These are phyloP conservation scores for Proterorhinus semilunaris DNA, from an alignment of 2,113 vertebrate genomes.

Conservation along the genomic window DNA sequence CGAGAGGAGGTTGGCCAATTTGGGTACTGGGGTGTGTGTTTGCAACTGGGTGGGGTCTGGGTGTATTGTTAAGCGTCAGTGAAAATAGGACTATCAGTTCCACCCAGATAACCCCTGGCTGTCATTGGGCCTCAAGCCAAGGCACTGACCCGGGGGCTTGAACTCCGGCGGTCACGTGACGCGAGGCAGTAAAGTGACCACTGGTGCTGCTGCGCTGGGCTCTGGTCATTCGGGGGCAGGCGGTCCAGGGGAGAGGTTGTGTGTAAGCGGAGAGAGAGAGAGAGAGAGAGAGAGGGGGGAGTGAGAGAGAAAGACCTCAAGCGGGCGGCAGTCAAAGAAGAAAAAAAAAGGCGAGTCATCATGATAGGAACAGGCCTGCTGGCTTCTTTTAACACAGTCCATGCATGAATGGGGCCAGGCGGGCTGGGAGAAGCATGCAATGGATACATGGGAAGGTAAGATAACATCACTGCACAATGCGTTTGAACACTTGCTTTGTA, in stretches of 20 bases:
- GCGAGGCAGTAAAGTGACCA: conserved; percentile 88
- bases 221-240: conserved; percentile 77
- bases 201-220: conserved; percentile 71
- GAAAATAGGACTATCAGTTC: conserved; percentile 88
- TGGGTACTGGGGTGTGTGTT: conserved; percentile 40
- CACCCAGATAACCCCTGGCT: conserved; percentile 89
- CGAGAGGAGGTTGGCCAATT: conserved; percentile 54
- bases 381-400: conserved; percentile 69
- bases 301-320: conserved; percentile 15
- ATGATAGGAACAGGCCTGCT: conserved; percentile 72
- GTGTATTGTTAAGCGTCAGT: conserved; percentile 77
- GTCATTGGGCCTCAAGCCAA: conserved; percentile 85
- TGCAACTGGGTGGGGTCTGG: conserved; percentile 37
- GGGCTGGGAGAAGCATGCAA: conserved; percentile 84
- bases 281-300: neutral
- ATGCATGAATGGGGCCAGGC: conserved; percentile 83
- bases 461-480: neutral
- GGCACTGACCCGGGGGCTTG: conserved; percentile 90
- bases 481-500: neutral
- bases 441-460: conserved; percentile 96
- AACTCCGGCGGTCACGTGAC: conserved; percentile 91
- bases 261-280: conserved; percentile 17
- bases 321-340: conserved; percentile 4
- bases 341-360: conserved; percentile 69
- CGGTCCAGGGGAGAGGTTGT: conserved; percentile 66